These are phyloP conservation scores for Nannoperca australis DNA, from an alignment of 2,797 vertebrate species.

Conservation along the genomic window DNA sequence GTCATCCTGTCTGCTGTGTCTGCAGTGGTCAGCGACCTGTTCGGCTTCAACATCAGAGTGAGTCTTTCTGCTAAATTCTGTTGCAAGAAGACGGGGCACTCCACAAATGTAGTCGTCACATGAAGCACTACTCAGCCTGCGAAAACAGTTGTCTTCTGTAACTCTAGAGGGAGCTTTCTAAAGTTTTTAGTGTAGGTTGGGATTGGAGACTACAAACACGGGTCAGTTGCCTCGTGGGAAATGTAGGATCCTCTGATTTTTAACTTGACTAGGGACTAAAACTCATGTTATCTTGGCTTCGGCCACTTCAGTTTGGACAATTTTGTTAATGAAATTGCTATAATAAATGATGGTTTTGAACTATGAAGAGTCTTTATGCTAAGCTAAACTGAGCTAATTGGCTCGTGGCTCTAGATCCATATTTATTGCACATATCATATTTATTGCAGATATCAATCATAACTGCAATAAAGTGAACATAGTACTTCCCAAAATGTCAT, in stretches of 20 bases:
- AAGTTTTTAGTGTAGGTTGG: background rate
- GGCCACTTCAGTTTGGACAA: background rate
- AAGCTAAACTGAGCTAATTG: background rate
- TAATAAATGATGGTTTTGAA: too few species aligned
- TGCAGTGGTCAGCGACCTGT: slow-evolving; percentile 95
- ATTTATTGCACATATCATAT: background rate
- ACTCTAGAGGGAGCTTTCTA: background rate
- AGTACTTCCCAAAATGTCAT: background rate
- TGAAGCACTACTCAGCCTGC: background rate
- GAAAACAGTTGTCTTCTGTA: background rate
- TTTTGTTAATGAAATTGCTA: too few species aligned
- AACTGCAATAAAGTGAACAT: background rate
- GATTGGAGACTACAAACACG: background rate
- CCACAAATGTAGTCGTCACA: background rate
- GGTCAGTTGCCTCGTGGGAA: background rate
- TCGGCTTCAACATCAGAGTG: slow-evolving; percentile 98
- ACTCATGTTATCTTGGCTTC: background rate
- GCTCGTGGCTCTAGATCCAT: background rate
- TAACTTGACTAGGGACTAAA: background rate
- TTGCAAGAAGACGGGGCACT: background rate
- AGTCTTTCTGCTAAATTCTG: slow-evolving; percentile 39
- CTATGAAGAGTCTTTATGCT: background rate
- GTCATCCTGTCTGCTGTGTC: slow-evolving; percentile 98
- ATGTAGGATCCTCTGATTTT: background rate
- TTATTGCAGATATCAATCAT: background rate